A percentile compares a stretch with the other conserved stretches of the same genome.
These are phyloP conservation scores for Leucozona laternaria DNA, from an alignment of 2,888 invertebrate species.

Conservation along the genomic window DNA sequence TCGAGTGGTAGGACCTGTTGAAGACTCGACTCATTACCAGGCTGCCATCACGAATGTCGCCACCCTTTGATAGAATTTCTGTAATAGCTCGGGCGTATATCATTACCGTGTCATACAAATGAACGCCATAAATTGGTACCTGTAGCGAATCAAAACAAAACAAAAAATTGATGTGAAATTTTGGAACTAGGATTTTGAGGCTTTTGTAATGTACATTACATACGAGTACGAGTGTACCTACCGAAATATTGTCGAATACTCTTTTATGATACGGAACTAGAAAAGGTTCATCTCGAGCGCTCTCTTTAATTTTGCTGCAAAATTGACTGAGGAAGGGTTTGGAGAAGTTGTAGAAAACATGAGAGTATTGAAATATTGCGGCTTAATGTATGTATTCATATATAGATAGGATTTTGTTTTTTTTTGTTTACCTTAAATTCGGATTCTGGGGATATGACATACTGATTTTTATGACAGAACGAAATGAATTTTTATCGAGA, in stretches of 20 bases:
- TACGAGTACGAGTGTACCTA: too few species aligned
- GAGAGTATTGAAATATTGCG: background rate
- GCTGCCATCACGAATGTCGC: constrained; percentile 90
- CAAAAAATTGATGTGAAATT: too few species aligned
- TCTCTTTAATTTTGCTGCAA: constrained; percentile 88
- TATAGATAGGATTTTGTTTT: constrained; percentile 82
- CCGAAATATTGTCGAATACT: constrained; percentile 89
- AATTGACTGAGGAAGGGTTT: constrained; percentile 85
- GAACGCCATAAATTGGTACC: constrained; percentile 93
- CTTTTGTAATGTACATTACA: constrained; percentile 35
- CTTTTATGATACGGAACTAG: constrained; percentile 91
- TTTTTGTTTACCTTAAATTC: constrained; percentile 88
- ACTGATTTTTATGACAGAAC: constrained; percentile 91
- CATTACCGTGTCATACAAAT: constrained; percentile 94
- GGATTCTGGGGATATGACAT: constrained; percentile 91
- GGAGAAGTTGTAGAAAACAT: constrained; percentile 57
- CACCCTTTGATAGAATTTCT: constrained; percentile 88
- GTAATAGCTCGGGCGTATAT: constrained; percentile 93
- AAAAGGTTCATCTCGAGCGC: constrained; percentile 89
- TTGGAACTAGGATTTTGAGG: too few species aligned
- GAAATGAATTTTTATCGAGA: constrained; percentile 88
- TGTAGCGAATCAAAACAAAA: background rate
- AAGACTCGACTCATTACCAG: constrained; percentile 90
- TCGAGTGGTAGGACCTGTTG: constrained; percentile 90
- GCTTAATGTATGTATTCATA: background rate